phyloP scores from a whole-genome alignment of 2,113 vertebrate genomes.

The Oncorhynchus keta region DNA sequence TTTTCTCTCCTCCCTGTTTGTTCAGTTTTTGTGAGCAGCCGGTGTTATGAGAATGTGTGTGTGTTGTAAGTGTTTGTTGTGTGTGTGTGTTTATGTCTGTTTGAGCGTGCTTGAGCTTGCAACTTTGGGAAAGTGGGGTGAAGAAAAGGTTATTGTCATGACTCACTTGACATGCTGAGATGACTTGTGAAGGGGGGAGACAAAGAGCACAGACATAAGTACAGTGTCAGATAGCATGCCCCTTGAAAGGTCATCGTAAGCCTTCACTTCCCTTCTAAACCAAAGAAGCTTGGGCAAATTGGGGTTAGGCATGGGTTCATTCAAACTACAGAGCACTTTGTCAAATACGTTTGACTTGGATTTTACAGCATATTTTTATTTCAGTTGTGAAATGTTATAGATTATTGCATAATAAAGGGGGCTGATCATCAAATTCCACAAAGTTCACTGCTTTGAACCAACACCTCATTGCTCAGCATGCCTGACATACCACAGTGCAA shows the following conservation, averaged over 20 bases:
- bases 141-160: constrained; percentile 32
- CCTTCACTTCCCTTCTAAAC: not conserved
- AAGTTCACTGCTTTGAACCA: constrained; percentile 24
- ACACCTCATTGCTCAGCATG: constrained; percentile 24
- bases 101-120: constrained; percentile 1
- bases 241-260: constrained; percentile 29
- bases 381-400: no score
- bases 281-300: constrained; percentile 2
- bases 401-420: not conserved
- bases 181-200: not conserved
- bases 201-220: not conserved
- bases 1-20: not conserved
- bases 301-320: not conserved
- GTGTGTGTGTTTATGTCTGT: not conserved
- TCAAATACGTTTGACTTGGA: not conserved
- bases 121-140: constrained; percentile 23
- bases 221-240: not conserved
- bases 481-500: not conserved
- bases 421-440: constrained; percentile 32
- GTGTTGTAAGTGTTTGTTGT: not conserved
- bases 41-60: not conserved
- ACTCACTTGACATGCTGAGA: constrained; percentile 20
- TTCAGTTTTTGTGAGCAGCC: not conserved
- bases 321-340: no score
- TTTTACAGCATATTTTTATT: not conserved